A percentile compares a stretch with the other conserved stretches of the same genome.
Conservation (phyloP, 2,888 invertebrate species). For the Frankliniella intonsa region DNA sequence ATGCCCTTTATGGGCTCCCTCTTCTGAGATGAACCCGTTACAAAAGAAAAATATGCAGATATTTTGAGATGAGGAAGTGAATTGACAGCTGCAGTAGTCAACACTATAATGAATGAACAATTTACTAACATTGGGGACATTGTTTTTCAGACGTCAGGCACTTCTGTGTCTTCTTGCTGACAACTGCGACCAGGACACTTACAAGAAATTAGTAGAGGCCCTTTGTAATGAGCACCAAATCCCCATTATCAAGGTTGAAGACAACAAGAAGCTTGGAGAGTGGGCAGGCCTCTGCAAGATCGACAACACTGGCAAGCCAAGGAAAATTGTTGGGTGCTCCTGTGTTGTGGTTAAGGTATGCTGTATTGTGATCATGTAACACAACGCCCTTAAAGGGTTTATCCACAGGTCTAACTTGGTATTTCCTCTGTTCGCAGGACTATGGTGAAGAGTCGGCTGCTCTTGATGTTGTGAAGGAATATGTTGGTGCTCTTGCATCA, state of each 20-base stretch:
- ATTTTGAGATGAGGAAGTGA: background rate
- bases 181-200: conserved; percentile 96
- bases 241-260: conserved; percentile 94
- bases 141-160: conserved; percentile 76
- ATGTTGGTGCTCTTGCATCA: conserved; percentile 68
- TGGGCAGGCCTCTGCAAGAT: conserved; percentile 99
- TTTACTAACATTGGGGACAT: background rate
- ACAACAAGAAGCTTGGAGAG: conserved; percentile 98
- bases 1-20: background rate
- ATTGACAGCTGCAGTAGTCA: too few species aligned
- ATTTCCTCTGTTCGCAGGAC: conserved; percentile 36
- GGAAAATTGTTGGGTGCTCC: conserved; percentile 97
- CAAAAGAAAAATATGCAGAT: too few species aligned
- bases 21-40: background rate
- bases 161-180: conserved; percentile 94
- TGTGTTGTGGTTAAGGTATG: conserved; percentile 91
- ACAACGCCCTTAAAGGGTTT: too few species aligned
- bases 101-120: background rate
- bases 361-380: conserved; percentile 31
- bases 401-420: background rate
- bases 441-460: conserved; percentile 88
- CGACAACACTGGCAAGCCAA: conserved; percentile 97
- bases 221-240: conserved; percentile 98
- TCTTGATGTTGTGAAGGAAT: conserved; percentile 89
- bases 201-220: conserved; percentile 95